phyloP scores from a whole-genome alignment of 2,113 vertebrate genomes.

The Pan paniscus region DNA sequence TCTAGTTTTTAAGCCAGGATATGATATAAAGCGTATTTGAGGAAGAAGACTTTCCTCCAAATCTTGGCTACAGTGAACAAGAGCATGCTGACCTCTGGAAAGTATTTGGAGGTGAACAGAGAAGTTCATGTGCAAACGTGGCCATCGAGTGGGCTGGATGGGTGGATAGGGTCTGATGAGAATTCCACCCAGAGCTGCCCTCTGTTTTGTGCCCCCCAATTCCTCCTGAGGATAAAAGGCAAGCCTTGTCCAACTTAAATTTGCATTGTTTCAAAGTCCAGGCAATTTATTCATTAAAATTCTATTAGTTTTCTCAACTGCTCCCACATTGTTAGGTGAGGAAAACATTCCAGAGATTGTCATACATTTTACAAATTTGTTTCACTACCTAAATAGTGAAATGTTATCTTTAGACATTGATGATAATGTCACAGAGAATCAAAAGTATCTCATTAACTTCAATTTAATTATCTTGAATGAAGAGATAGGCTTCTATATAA shows the following conservation, averaged over 20 bases:
- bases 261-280: not conserved
- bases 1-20: not conserved
- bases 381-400: not conserved
- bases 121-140: not conserved
- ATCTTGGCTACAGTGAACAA: not conserved
- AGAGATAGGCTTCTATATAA: not conserved
- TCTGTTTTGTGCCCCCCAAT: fast-evolving
- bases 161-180: not conserved
- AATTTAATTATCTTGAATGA: not conserved
- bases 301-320: not conserved
- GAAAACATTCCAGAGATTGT: not conserved
- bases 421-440: not conserved
- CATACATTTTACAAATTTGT: not conserved
- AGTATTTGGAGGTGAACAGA: not conserved
- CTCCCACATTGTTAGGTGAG: not conserved
- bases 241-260: not conserved
- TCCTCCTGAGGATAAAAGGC: not conserved
- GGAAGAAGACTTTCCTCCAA: not conserved
- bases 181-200: not conserved
- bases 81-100: not conserved
- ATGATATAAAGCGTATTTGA: not conserved
- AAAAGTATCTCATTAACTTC: not conserved
- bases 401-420: not conserved
- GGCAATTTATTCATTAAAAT: not conserved
- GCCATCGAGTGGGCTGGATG: not conserved